Base-by-base conservation (phyloP, 2,888 invertebrate species). In the Drosophila dives region DNA sequence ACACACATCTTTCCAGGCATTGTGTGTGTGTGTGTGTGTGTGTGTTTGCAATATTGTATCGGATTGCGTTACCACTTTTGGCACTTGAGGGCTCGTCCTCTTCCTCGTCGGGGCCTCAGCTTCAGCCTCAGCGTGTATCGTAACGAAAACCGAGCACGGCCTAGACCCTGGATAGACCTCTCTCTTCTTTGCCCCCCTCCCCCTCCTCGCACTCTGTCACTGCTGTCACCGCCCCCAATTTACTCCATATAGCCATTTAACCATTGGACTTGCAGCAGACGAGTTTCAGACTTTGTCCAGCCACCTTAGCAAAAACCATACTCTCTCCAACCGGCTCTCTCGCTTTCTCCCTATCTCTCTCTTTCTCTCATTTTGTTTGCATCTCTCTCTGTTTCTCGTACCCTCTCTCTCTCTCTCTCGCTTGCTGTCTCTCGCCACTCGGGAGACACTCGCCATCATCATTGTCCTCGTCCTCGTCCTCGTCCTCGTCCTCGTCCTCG, bases 51-150 rank as follows among this genome's bases (percentile, higher is more conserved):
- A 65, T 72, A 75, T 80, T 72, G 76, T 69, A 69, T 77, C 76
- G 80, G 56, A 64, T 67, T 64, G 62, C 59, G 60, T 68, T 81
- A 81, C 75, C 80, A 79, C 15, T 79, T 45, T 45, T 79, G 73
- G 77, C 79, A 81, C 82, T 75, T 81, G 65, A 77, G 69, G 64
- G 69, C 75, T 64, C 68, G 73, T 74, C 63, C 75, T 77, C 68
- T 72, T 62, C 68, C 70, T 74, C 63, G 79, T 77, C 68, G 45
- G 36, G 10, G 36, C 67, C 75, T 78, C 81, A 72, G 73, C 33
- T 80, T 65, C 40, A 72, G 73, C 33, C 77, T 65, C 40, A 32
- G 66, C 29, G 29, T 45, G 63, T 53, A 29, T 26, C 38, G 56
- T 12, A 12, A 32, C 49, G 32, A 50, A 36, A 42, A n/a, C 23